phyloP scores from a whole-genome alignment of 2,888 invertebrate genomes.

The Lordiphosa andalusiaca region DNA sequence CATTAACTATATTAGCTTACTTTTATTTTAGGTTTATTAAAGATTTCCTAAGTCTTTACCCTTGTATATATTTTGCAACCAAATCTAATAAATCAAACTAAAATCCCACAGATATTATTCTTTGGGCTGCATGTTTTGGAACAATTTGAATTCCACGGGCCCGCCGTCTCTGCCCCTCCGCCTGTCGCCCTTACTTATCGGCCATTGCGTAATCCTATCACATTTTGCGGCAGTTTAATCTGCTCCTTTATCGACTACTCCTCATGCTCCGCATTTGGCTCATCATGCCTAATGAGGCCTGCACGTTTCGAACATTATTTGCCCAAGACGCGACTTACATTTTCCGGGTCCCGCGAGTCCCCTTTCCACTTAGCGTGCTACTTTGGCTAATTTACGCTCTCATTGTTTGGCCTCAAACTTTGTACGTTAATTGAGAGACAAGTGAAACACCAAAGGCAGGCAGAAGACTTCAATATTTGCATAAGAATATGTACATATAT shows the following conservation, averaged over 20 bases:
- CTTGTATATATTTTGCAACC: no score
- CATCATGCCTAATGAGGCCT: slow-evolving; percentile 50
- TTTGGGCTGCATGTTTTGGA: slow-evolving; percentile 7
- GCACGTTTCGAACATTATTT: slow-evolving; percentile 50
- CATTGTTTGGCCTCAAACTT: slow-evolving; percentile 32
- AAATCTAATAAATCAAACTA: no score
- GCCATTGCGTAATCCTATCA: slow-evolving; percentile 53
- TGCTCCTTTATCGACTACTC: slow-evolving; percentile 2
- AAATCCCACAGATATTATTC: no score
- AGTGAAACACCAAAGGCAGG: slow-evolving; percentile 29
- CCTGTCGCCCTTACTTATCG: slow-evolving; percentile 16
- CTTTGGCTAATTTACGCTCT: slow-evolving; percentile 29
- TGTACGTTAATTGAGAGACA: slow-evolving; percentile 40
- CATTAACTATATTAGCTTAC: no score
- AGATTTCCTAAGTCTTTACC: no score
- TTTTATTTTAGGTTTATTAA: no score
- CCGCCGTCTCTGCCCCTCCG: neutral
- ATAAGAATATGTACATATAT: no score
- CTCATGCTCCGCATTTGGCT: neutral
- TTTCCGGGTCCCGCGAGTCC: slow-evolving; percentile 2
- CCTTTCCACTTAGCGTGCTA: slow-evolving; percentile 7
- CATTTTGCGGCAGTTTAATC: slow-evolving; percentile 28
- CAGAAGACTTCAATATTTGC: slow-evolving; percentile 12
- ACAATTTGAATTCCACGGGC: slow-evolving; percentile 13
- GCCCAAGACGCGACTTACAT: slow-evolving; percentile 6